Conservation (phyloP, 2,888 invertebrate genomes). For the Achlya flavicornis region DNA sequence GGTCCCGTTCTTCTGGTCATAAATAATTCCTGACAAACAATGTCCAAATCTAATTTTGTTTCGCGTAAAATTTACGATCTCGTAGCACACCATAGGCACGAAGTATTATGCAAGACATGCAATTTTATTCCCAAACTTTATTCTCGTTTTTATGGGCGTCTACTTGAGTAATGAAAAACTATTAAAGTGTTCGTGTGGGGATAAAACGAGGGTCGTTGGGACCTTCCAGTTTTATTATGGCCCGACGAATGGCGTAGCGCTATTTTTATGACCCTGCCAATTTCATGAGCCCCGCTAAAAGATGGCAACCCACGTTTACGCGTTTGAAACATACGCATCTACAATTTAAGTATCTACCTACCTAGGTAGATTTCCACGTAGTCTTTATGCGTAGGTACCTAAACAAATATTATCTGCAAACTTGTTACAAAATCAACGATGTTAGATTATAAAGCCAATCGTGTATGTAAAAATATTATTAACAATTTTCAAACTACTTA, state of each 20-base stretch:
- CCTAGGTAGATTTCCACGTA: neutral
- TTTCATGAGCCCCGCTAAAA: constrained; percentile 69
- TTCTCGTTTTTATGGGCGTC: constrained; percentile 73
- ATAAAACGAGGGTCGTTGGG: constrained; percentile 74
- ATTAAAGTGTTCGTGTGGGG: constrained; percentile 77
- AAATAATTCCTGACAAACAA: constrained; percentile 60
- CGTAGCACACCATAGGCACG: constrained; percentile 51
- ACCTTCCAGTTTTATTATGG: constrained; percentile 73
- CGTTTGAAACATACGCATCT: constrained; percentile 34
- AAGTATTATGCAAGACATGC: constrained; percentile 76
- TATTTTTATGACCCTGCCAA: constrained; percentile 73
- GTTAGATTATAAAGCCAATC: too few relatives aligned
- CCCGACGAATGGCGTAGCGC: constrained; percentile 67
- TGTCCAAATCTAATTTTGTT: constrained; percentile 65
- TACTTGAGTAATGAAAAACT: constrained; percentile 83
- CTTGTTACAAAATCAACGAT: too few relatives aligned
- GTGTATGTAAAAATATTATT: too few relatives aligned
- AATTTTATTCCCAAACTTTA: constrained; percentile 78
- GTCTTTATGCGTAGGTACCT: neutral
- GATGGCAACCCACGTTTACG: constrained; percentile 64
- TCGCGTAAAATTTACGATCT: constrained; percentile 64
- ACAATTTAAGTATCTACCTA: neutral
- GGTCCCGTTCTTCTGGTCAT: constrained; percentile 44
- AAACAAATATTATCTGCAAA: neutral
- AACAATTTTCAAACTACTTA: too few relatives aligned